These are phyloP conservation scores for Liodrosophila aerea DNA, from an alignment of 2,888 invertebrate genomes.

Conservation along the genomic window DNA sequence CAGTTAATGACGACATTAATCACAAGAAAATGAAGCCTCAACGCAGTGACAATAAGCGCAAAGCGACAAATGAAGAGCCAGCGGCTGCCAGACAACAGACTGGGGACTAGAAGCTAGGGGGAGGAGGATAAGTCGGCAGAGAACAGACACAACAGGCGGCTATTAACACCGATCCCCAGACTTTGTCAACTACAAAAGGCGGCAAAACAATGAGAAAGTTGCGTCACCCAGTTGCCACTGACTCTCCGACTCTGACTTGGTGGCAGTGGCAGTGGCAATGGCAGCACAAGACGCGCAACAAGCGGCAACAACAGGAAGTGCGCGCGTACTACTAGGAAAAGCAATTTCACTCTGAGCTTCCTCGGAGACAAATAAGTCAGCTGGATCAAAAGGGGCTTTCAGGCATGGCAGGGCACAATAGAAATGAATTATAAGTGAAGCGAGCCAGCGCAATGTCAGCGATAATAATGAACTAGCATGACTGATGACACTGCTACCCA, in stretches of 20 bases:
- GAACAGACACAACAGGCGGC: conserved; percentile 52
- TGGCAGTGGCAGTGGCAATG: conserved; percentile 3
- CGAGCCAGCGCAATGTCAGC: conserved; percentile 58
- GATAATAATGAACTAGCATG: conserved; percentile 76
- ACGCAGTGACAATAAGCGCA: conserved; percentile 74
- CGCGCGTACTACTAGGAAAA: conserved; percentile 72
- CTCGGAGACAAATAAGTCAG: conserved; percentile 80
- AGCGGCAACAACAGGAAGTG: conserved; percentile 69
- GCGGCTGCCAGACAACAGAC: conserved; percentile 19
- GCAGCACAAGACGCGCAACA: conserved; percentile 47
- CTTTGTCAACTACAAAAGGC: conserved; percentile 51
- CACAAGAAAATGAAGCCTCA: conserved; percentile 79
- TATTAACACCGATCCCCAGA: conserved; percentile 74
- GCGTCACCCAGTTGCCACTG: conserved; percentile 52
- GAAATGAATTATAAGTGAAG: conserved; percentile 53
- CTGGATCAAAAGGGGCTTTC: conserved; percentile 79
- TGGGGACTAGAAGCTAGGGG: conserved; percentile 14
- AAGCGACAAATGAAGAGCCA: conserved; percentile 71
- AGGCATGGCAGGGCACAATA: conserved; percentile 68
- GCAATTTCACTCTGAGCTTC: conserved; percentile 80
- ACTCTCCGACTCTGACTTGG: too few species aligned
- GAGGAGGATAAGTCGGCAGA: conserved; percentile 21
- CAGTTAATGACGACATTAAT: conserved; percentile 82
- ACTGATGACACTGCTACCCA: conserved; percentile 66
- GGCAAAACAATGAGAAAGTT: conserved; percentile 65